Evolutionary conservation across 1,140 invertebrate species (phyloP), one percentile per base, ranked within the genome.

Genomic region (Cotesia chilonis): DNA sequence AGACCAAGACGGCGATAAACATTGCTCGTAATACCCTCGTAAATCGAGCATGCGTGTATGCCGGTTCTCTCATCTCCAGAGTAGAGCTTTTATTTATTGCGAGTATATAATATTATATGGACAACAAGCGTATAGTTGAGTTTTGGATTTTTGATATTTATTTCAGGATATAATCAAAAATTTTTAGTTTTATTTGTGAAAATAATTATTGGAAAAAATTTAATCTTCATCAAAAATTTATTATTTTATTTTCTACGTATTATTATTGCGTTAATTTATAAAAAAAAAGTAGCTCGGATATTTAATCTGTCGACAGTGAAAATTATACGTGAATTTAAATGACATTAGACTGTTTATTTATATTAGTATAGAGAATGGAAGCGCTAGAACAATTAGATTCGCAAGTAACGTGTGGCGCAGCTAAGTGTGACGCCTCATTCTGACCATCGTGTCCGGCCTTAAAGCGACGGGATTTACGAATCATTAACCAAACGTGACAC

Each of bases 401-500:
- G 41, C 36, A 52, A 47, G 41, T 47, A 47, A 47, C 51, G 68
- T 70, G 41, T 69, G 57, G 55, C 59, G 68, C 41, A 41, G 47
- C 47, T 63, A 70, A 63, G n/a, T 41, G 59, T 63, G 68, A 51
- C 59, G 47, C 36, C 47, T 41, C 37, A 51, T 20, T 36, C 52
- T 63, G 38, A 47, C 41, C 41, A 47, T 52, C 10, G 9, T 41
- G 17, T n/a, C 12, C 38, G 9, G 38, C 17, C 61, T 12, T 64
- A 37, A 64, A 12, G 12, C 61, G 59, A 70, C 68, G 41, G 68
- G 68, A 70, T 70, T 70, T 37, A 70, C 68, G 60, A 70, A 70
- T 63, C 68, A 70, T 70, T 70, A 70, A 70, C 68, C 38, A 70
- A 70, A 70, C 57, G 74, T 64, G 68, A 68, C 47, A 68, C 67